Base-by-base conservation (phyloP, 2,888 invertebrate species). In the Lasioglossum zephyrum region DNA sequence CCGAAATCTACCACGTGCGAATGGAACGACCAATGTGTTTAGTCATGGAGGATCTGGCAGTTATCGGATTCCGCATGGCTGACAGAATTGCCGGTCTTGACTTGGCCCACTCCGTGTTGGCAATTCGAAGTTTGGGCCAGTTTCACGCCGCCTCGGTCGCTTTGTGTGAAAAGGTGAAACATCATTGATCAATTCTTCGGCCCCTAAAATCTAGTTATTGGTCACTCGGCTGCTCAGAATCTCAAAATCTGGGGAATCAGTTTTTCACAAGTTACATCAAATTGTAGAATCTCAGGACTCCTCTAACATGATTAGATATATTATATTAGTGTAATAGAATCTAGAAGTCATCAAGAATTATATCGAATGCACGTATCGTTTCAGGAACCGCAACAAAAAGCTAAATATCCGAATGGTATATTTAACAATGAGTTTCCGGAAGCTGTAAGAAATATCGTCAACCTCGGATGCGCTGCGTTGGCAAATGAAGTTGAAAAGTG, bases 141-240 rank as follows among this genome's bases (percentile, higher is more conserved):
- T 96, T 96, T 89, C 96, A 96, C 91, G 96, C 96, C 16, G 95
- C 95, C 26, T 96, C 96, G 1, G 95, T 96, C 85, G 95, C 96
- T 53, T 90, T 96, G 82, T 95, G 95, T 73, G 95, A 96, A 90
- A 96, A 96, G 95, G 96, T 96, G 93, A 73, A n/a, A 8, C 16
- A 57, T 11, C 18, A 8, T 13, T 13, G 5, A 41, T 16, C 3
- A 18, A 4, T 44, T 47, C 6, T 47, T 44, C 16, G 8, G 1
- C 5, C 41, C 1, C 4, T 41, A 6, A 4, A 69, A 8, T 9
- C 11, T 22, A 53, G 53, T 53, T 8, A 9, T 53, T n/a, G n/a
- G 9, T 9, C n/a, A 0, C 53, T 22, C 2, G 22, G 9, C 6
- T n/a, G 11, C 9, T n/a, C 22, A 53, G 22, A 22, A n/a, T 53